Base-by-base conservation (phyloP, 2,888 invertebrate genomes). In the Hemistola chrysoprasaria region DNA sequence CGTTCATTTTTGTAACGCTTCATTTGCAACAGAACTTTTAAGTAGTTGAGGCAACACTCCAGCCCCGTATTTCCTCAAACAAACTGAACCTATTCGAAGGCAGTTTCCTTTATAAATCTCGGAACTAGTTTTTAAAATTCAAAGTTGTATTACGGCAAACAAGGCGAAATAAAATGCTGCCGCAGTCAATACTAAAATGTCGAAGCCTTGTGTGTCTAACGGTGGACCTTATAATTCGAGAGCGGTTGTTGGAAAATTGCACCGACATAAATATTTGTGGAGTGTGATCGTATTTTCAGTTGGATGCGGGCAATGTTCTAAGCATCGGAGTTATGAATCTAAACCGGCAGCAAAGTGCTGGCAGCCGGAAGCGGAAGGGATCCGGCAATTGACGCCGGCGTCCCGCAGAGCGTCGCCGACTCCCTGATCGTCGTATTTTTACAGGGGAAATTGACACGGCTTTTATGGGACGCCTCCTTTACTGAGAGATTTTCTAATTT, bases 311-410 rank as follows among this genome's bases (percentile, higher is more conserved):
- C 75, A 69, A 70, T 72, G 74, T 74, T 72, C 74, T 72, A 69
- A 71, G 70, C 63, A 64, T 67, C 65, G 55, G 61, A 72, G 74
- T 76, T 75, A 76, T 74, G 73, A 70, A 71, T 69, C 73, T 68
- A 66, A 71, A 64, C 73, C 75, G 74, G 76, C 62, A 67, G 70
- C 63, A 56, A 69, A 67, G 69, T 73, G 69, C 71, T 67, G 67
- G 55, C 59, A 56, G 61, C 70, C 81, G 84, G 83, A 85, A 83
- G 52, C 78, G 84, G 84, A 85, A 77, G 76, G 73, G 80, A 83
- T 79, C 77, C 78, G 76, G 82, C 81, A 79, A 83, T 80, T 75
- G 81, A 75, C 71, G 72, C 74, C 65, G 67, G 68, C 71, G 53
- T 69, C 83, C 79, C 77, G 72, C 68, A 60, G 82, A 60, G 76